phyloP scores from a whole-genome alignment of 1,140 invertebrate species.

The Luehdorfia chinensis region DNA sequence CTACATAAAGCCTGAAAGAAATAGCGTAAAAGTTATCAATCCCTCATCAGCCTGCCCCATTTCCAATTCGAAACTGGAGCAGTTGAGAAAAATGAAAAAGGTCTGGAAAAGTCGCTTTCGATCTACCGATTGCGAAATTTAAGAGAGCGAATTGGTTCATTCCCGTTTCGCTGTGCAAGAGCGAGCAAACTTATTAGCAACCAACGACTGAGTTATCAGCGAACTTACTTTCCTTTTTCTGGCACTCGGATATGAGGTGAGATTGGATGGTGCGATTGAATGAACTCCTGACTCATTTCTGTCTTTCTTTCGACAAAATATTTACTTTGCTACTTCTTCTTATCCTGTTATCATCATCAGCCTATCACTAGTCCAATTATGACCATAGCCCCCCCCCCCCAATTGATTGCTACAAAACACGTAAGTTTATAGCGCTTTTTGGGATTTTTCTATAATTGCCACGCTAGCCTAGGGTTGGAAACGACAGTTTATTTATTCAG shows the following conservation, averaged over 20 bases:
- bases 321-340: too few relatives aligned
- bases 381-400: too few relatives aligned
- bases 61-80: slow-evolving; percentile 24
- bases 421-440: too few relatives aligned
- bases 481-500: too few relatives aligned
- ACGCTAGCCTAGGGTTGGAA: too few relatives aligned
- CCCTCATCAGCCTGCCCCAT: slow-evolving; percentile 17
- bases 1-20: slow-evolving; percentile 25
- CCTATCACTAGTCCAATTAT: too few relatives aligned
- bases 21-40: slow-evolving; percentile 18
- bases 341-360: too few relatives aligned
- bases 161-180: slow-evolving; percentile 60
- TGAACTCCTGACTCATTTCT: slow-evolving; percentile 48
- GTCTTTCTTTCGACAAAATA: too few relatives aligned
- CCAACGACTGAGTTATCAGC: slow-evolving; percentile 44
- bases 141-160: slow-evolving; percentile 59
- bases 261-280: slow-evolving; percentile 50
- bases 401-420: too few relatives aligned
- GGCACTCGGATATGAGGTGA: slow-evolving; percentile 29
- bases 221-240: slow-evolving; percentile 59
- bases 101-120: slow-evolving; percentile 29
- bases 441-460: too few relatives aligned
- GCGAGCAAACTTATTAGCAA: slow-evolving; percentile 66
- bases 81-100: slow-evolving; percentile 23
- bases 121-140: slow-evolving; percentile 56